phyloP scores from a whole-genome alignment of 2,888 invertebrate genomes.

The Amphiduros pacificus region DNA sequence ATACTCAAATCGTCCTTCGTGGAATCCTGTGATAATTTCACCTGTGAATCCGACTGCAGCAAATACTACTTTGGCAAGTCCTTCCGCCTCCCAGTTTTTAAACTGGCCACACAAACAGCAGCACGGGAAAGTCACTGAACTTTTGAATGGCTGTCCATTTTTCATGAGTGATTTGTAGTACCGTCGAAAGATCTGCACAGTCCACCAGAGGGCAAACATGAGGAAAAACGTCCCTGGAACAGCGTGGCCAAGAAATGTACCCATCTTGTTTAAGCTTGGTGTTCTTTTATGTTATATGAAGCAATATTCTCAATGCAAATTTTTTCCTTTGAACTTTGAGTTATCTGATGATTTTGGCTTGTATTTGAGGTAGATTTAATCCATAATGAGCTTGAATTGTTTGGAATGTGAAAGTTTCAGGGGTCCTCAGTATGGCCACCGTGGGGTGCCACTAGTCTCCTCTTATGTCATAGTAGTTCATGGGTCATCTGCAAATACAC shows the following conservation, averaged over 20 bases:
- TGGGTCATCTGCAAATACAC: too few species aligned
- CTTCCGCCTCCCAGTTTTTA: constrained; percentile 38
- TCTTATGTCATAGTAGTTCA: too few species aligned
- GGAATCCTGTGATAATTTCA: constrained; percentile 56
- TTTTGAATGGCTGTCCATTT: constrained; percentile 27
- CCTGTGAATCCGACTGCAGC: constrained; percentile 49
- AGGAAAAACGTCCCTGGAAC: constrained; percentile 61
- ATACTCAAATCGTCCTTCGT: constrained; percentile 51
- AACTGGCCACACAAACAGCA: constrained; percentile 39
- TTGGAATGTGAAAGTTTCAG: too few species aligned
- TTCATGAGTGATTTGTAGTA: constrained; percentile 39
- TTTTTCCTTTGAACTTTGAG: too few species aligned
- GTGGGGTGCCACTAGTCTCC: too few species aligned
- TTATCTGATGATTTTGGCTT: too few species aligned
- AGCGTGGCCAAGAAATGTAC: constrained; percentile 60
- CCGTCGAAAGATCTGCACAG: constrained; percentile 40
- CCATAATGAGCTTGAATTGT: too few species aligned
- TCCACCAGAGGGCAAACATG: constrained; percentile 51
- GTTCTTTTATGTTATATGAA: too few species aligned
- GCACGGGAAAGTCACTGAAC: constrained; percentile 22
- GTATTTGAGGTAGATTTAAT: too few species aligned
- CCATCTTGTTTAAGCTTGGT: constrained; percentile 48
- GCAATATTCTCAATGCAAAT: too few species aligned
- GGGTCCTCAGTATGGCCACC: too few species aligned
- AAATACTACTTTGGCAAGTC: constrained; percentile 43